These are phyloP conservation scores for Macroglossus sobrinus DNA, from an alignment of 2,113 vertebrate species.

Conservation along the genomic window DNA sequence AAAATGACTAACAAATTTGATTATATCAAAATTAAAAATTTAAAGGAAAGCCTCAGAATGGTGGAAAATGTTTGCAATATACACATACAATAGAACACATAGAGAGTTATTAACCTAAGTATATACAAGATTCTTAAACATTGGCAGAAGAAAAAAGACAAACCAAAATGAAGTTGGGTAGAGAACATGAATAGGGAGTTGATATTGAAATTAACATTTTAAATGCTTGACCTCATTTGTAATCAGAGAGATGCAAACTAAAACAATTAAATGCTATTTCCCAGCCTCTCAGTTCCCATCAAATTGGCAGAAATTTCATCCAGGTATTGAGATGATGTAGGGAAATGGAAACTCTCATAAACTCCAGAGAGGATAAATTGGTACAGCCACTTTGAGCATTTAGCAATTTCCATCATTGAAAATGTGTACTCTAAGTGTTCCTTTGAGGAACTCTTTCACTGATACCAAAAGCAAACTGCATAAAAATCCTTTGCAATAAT, in stretches of 20 bases:
- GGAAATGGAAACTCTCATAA: not conserved
- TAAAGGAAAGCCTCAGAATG: not conserved
- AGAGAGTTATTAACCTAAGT: not conserved
- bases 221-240: not conserved
- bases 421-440: not conserved
- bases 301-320: not conserved
- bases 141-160: not conserved
- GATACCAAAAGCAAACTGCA: not conserved
- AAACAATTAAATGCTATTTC: not conserved
- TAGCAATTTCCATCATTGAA: not conserved
- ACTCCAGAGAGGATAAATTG: not conserved
- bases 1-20: not conserved
- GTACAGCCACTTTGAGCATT: not conserved
- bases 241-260: not conserved
- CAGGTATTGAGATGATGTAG: not conserved
- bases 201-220: not conserved
- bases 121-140: not conserved
- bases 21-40: not conserved
- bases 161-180: not conserved
- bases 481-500: not conserved
- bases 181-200: not conserved
- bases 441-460: not conserved
- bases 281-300: accelerated
- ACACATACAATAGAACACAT: not conserved
- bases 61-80: not conserved